phyloP scores from a whole-genome alignment of 2,113 vertebrate species.

The Myxocyprinus asiaticus region DNA sequence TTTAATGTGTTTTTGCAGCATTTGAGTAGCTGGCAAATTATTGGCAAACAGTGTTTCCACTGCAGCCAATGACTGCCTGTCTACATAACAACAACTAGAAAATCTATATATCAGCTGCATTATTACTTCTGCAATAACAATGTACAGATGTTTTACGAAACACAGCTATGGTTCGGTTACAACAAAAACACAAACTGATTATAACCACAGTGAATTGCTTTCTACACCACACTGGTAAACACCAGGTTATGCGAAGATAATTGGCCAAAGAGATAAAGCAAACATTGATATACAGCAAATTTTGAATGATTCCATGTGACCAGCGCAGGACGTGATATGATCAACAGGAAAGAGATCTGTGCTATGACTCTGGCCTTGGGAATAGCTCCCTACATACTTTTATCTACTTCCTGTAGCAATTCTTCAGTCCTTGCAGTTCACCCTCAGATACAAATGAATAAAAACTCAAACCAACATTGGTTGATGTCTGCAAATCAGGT shows the following conservation, averaged over 20 bases:
- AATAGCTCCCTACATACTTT: constrained; percentile 39
- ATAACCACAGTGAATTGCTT: not conserved
- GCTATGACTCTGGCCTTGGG: constrained; percentile 32
- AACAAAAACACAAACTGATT: constrained; percentile 1
- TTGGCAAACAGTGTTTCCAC: too few relatives aligned
- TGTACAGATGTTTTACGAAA: not conserved
- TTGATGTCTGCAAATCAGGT: not conserved
- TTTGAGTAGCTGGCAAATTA: too few relatives aligned
- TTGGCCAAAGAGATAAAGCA: constrained; percentile 22
- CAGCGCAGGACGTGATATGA: constrained; percentile 27
- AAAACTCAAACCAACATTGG: not conserved
- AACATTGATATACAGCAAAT: not conserved
- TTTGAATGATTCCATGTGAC: constrained; percentile 3
- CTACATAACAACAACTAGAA: not conserved
- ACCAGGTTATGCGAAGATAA: constrained; percentile 10
- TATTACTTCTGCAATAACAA: not conserved
- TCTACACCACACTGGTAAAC: not conserved
- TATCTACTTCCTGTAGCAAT: constrained; percentile 44
- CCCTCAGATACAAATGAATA: constrained; percentile 14
- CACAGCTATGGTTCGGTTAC: not conserved
- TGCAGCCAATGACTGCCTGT: not conserved
- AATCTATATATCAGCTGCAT: not conserved
- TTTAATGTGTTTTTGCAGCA: too few relatives aligned
- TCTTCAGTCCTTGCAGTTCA: constrained; percentile 12
- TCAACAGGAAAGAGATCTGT: constrained; percentile 45